Evolutionary conservation across 1,140 invertebrate species (phyloP), one percentile per base, ranked within the genome.

Genomic region (Calycopis cecrops): DNA sequence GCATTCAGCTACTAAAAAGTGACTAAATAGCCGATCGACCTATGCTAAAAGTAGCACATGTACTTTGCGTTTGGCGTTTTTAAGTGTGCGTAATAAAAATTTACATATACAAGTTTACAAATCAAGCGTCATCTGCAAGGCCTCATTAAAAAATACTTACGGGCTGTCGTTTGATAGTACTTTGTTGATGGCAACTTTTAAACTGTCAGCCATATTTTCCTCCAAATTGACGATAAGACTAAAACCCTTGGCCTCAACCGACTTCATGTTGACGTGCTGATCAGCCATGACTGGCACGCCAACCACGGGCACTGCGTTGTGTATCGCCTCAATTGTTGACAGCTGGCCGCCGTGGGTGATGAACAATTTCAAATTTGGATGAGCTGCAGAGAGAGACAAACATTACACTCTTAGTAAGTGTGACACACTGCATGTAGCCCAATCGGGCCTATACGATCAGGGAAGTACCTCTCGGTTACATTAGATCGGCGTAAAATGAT

Each of bases 261-360:
- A 78, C 4, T 74, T 69, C 60, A 89, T 79, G 53, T 92, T 92
- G 8, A 80, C 70, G 0, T 79, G 73, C 65, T 93, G 92, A 76
- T 93, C 92, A 2, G 86, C 88, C 16, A 90, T 90, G 1, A 94
- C 80, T n/a, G 93, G 93, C 48, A 93, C 88, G 9, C 90, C 91
- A 7, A 94, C 79, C 3, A 93, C 74, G 0, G 93, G 93, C 8
- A 92, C 90, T 48, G 90, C 92, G 50, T 90, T 88, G 70, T 92
- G 90, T 35, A 93, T 85, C 2, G 92, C 87, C 69, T 94, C 93
- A 12, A 90, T 90, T 1, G 90, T 88, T 52, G 92, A 92, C 14
- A 92, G 79, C 10, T 91, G 77, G 10, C 93, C 93, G 4, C 91
- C 92, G 59, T 94, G 93, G 0, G 92, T 91, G 17, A 94, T 91